A percentile compares a stretch with the other conserved stretches of the same genome.
These are phyloP conservation scores for Anguilla marmorata DNA, from an alignment of 2,797 vertebrate species.

Conservation along the genomic window DNA sequence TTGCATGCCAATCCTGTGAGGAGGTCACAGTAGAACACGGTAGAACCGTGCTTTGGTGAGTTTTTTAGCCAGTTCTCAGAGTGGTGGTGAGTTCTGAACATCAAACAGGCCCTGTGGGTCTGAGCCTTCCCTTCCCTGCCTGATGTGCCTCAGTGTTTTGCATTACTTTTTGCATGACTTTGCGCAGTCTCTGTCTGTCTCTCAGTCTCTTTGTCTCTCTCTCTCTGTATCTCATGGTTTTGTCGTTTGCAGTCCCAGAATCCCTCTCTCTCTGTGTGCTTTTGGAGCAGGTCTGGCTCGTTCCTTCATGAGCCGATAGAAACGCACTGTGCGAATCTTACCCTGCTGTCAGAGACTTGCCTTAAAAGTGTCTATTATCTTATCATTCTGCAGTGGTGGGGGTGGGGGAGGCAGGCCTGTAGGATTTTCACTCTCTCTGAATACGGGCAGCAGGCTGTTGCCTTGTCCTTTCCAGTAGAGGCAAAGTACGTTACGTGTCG, in stretches of 20 bases:
- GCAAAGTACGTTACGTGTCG: background rate
- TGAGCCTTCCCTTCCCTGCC: background rate
- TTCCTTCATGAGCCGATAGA: background rate
- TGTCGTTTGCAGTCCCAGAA: background rate
- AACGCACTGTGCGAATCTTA: too few relatives aligned
- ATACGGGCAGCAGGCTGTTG: background rate
- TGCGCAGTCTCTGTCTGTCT: background rate
- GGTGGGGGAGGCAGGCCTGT: background rate
- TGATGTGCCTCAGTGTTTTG: background rate
- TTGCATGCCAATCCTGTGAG: background rate
- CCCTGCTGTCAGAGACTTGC: background rate
- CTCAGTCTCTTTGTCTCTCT: background rate
- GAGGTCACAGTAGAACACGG: background rate
- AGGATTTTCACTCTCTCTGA: background rate
- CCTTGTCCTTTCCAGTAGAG: background rate
- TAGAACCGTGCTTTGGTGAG: background rate
- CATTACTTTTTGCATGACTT: background rate
- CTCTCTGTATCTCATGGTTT: background rate
- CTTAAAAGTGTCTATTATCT: background rate
- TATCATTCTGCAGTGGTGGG: background rate
- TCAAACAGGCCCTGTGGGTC: background rate
- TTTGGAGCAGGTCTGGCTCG: background rate
- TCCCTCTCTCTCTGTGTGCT: background rate
- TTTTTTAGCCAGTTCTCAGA: constrained; percentile 11
- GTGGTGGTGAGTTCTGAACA: constrained; percentile 16